Evolutionary conservation across 2,888 invertebrate species (phyloP), one percentile per base, ranked within the genome.

Genomic region (Axea sp.): DNA sequence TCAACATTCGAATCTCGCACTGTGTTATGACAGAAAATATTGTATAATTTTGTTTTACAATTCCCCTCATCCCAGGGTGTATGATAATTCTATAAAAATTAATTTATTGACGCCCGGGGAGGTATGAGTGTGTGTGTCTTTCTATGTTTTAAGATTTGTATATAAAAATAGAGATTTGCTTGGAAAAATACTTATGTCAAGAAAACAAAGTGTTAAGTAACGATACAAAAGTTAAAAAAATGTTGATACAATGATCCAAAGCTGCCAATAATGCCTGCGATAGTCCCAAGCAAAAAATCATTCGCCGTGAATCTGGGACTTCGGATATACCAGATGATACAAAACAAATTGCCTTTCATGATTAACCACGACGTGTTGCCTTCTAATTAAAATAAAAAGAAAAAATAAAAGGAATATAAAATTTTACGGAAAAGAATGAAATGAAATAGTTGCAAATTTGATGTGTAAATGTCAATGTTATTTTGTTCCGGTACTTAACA

Each of bases 261-360:
- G 84, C 87, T 87, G 86, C 87, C 87, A 86, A 86, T 85, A 84
- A 86, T 86, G 86, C 86, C 86, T 87, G 85, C 81, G 81, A 82
- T 28, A 73, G 75, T 76, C 73, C 76, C 76, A 28, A 43, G 22
- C 14, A 45, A 51, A 55, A 28, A 59, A 65, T 59, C 65, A 67
- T 31, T 31, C 64, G 49, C 53, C 64, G 67, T 22, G 37, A 60
- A 65, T 49, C 76, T 76, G 84, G 84, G 83, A 82, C 82, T 80
- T 80, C 84, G 82, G 81, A 85, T 81, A 85, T 83, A 86, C 86
- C 83, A 83, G 51, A 86, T 85, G 86, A 87, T 87, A 87, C 87
- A 87, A 87, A 87, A 81, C 83, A 78, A 83, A 87, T 84, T 87
- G 87, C 87, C 87, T 87, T 87, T 83, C 85, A 80, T 79, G 82